Evolutionary conservation across 2,888 invertebrate species (phyloP).

Genomic region (Erebia ligea): DNA sequence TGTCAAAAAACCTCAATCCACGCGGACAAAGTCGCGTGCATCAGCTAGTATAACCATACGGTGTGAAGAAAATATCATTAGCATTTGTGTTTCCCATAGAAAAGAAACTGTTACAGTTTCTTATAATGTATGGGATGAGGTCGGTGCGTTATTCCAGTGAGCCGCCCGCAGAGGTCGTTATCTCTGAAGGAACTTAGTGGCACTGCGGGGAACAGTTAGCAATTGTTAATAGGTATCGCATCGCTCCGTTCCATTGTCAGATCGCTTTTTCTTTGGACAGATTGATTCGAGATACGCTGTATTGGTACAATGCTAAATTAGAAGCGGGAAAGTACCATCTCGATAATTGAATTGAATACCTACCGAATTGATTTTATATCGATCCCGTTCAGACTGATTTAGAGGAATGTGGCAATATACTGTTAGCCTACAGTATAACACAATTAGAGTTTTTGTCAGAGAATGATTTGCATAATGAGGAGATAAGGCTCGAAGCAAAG

Average conservation of each 20-base stretch:
- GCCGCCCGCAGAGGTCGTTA: slow-evolving; percentile 30
- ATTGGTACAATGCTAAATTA: slow-evolving; percentile 70
- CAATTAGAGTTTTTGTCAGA: slow-evolving; percentile 22
- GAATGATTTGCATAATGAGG: slow-evolving; percentile 12
- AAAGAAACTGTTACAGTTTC: slow-evolving; percentile 26
- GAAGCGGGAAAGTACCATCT: slow-evolving; percentile 70
- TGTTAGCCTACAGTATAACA: slow-evolving; percentile 24
- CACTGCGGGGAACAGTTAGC: slow-evolving; percentile 68
- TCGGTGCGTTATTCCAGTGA: slow-evolving; percentile 32
- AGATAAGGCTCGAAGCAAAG: slow-evolving; percentile 12
- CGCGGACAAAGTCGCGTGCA: too few species aligned
- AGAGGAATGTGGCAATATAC: slow-evolving; percentile 51
- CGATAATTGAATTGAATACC: slow-evolving; percentile 68
- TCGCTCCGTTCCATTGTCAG: slow-evolving; percentile 70
- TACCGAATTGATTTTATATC: slow-evolving; percentile 71
- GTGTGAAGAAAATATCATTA: neutral
- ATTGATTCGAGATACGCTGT: slow-evolving; percentile 71
- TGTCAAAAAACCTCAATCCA: too few species aligned
- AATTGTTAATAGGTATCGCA: slow-evolving; percentile 66
- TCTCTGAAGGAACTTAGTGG: slow-evolving; percentile 49
- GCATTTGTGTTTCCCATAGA: slow-evolving; percentile 3
- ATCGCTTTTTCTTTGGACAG: slow-evolving; percentile 70
- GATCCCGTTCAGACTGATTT: slow-evolving; percentile 70
- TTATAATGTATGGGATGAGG: slow-evolving; percentile 31
- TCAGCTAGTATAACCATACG: neutral